Base-by-base conservation (phyloP, 2,113 vertebrate species). In the Chloropsis hardwickii region DNA sequence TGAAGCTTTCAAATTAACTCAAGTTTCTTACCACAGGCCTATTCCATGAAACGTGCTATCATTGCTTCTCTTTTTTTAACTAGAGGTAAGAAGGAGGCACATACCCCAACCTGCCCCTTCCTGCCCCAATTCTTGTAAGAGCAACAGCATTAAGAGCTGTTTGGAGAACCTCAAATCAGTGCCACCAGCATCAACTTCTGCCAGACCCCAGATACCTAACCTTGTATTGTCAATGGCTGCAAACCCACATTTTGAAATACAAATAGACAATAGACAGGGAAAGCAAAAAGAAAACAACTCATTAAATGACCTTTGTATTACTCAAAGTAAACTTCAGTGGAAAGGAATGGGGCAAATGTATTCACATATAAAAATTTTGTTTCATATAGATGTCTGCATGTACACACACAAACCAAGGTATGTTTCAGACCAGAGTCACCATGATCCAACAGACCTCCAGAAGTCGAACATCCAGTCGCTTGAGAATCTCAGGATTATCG, bases 401-500 rank as follows among this genome's bases (percentile, higher is more conserved):
- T 3, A 21, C 5, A 50, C 15, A 65, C 17, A 40, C 54, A 64
- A 14, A 50, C 9, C 65, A 5, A 45, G 9, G 7, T 21, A 24
- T 21, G 4, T 45, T 83, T 92, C 54, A 71, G n/a, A 31, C 80
- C 70, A 93, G 27, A 95, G 53, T 17, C 44, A 87, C n/a, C 44
- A 71, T 11, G 18, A 53, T 31, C 31, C 42, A 92, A 86, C 73
- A 16, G 97, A 99, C 99, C 99, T 99, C 99, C 50, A 99, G 97
- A 79, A 99, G 98, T 66, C 99, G 97, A 17, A 99, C 99, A 21
- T 99, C 99, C 95, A 99, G 95, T 29, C 99, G 98, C 95, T 98
- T 99, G 51, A 99, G 99, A 94, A 99, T 99, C 97, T 99, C 99
- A 0, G 99, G 99, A 31, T 99, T 99, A 97, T 99, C 99, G 11